Percentiles rank a stretch among this genome's conserved stretches.
These are phyloP conservation scores for Megalops cyprinoides DNA, from an alignment of 2,797 vertebrate genomes.

Conservation along the genomic window DNA sequence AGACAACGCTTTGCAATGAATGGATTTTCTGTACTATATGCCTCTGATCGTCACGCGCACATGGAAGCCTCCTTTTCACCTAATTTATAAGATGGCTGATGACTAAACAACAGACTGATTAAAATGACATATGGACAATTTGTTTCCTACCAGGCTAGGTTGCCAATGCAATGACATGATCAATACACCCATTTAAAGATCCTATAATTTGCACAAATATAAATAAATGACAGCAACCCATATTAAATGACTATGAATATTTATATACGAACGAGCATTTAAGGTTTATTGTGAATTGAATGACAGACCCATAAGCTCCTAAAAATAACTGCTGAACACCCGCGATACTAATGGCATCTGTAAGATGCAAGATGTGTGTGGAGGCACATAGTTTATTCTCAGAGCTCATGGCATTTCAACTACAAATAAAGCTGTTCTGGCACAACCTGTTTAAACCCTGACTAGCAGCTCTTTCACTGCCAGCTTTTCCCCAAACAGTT, in stretches of 20 bases:
- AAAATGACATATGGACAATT: neutral
- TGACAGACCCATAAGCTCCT: too few relatives aligned
- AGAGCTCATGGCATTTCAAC: neutral
- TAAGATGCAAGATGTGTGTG: neutral
- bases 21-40: neutral
- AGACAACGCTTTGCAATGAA: neutral
- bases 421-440: conserved; percentile 11
- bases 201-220: neutral
- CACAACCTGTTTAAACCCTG: conserved; percentile 11
- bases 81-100: neutral
- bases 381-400: neutral
- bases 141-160: neutral
- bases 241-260: neutral
- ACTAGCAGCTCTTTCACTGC: neutral
- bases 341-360: neutral
- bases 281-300: too few relatives aligned
- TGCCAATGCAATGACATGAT: neutral
- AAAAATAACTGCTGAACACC: neutral
- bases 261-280: neutral
- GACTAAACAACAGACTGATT: neutral
- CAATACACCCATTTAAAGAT: neutral
- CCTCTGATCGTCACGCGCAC: neutral
- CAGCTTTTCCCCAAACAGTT: neutral
- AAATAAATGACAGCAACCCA: neutral
- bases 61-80: neutral